Evolutionary conservation across 2,888 invertebrate species (phyloP).

Genomic region (Kryphioiulus occultus): DNA sequence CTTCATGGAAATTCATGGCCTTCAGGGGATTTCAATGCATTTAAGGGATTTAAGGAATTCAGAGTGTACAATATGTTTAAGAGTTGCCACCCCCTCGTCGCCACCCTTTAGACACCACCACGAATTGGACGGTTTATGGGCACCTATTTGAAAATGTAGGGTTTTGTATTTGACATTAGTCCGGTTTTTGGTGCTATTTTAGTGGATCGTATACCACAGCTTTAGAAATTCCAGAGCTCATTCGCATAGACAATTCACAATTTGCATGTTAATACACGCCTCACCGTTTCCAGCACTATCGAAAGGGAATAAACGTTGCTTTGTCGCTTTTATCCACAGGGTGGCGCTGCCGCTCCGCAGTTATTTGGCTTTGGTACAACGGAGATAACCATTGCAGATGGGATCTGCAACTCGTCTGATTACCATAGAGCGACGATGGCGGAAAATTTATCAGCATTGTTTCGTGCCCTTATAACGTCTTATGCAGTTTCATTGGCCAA

Average conservation of each 20-base stretch:
- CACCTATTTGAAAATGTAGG: neutral
- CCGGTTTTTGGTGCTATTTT: neutral
- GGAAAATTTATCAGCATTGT: constrained; percentile 40
- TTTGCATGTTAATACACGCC: constrained; percentile 41
- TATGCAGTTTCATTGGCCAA: constrained; percentile 40
- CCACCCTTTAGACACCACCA: too few relatives aligned
- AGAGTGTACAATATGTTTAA: too few relatives aligned
- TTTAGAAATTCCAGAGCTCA: neutral
- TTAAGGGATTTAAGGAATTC: too few relatives aligned
- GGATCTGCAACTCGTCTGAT: constrained; percentile 13
- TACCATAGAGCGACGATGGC: constrained; percentile 37
- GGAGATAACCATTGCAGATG: neutral
- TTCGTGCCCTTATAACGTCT: constrained; percentile 32
- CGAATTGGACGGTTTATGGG: too few relatives aligned
- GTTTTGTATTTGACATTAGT: neutral
- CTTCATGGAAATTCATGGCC: too few relatives aligned
- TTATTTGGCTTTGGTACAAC: neutral
- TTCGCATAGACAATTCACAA: constrained; percentile 33
- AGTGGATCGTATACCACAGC: neutral
- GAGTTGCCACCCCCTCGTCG: too few relatives aligned
- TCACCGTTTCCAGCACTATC: neutral
- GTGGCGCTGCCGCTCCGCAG: neutral
- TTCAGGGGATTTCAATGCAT: too few relatives aligned
- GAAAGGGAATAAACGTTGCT: neutral
- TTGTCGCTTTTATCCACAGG: neutral